These are phyloP conservation scores for Yponomeuta sedellus DNA, from an alignment of 2,888 invertebrate species.

Conservation along the genomic window DNA sequence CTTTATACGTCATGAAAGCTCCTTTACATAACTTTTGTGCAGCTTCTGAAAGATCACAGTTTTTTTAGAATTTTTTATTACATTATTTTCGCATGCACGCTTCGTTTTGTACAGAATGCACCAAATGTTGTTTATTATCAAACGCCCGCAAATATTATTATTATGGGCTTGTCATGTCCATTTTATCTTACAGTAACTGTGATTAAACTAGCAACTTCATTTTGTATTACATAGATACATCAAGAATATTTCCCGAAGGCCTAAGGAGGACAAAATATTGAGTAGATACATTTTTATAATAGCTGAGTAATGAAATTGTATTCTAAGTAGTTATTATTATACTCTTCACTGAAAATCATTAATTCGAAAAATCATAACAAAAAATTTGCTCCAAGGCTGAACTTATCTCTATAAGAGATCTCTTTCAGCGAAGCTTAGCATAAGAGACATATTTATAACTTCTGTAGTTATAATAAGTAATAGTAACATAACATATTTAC, in stretches of 20 bases:
- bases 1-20: constrained; percentile 49
- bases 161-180: too few relatives aligned
- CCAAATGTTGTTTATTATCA: neutral
- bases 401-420: too few relatives aligned
- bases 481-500: too few relatives aligned
- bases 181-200: neutral
- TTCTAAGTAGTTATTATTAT: too few relatives aligned
- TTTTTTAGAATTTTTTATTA: constrained; percentile 50
- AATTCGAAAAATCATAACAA: too few relatives aligned
- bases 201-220: neutral
- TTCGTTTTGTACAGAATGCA: neutral
- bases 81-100: neutral
- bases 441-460: too few relatives aligned
- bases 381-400: too few relatives aligned
- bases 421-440: too few relatives aligned
- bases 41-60: constrained; percentile 39
- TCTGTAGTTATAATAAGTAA: too few relatives aligned
- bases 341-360: too few relatives aligned
- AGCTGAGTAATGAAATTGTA: neutral
- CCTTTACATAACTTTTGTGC: constrained; percentile 53
- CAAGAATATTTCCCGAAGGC: constrained; percentile 14
- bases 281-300: neutral
- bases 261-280: constrained; percentile 1
- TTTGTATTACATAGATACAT: neutral
- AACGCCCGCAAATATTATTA: neutral